Conservation (phyloP, 2,888 invertebrate genomes). For the Acleris emargana region DNA sequence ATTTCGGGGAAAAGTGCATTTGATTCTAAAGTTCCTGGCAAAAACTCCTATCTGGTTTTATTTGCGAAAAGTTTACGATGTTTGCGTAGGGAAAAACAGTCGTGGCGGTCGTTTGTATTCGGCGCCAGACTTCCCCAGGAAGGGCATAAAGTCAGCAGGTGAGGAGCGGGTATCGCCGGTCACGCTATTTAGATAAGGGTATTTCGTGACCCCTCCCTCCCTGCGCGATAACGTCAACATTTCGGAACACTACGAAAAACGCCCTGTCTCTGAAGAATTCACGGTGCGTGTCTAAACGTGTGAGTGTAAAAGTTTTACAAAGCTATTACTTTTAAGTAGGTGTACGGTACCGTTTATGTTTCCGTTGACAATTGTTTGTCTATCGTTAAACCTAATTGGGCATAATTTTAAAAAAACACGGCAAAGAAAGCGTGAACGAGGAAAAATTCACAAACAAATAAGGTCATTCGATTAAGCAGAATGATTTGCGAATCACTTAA, state of each 20-base stretch:
- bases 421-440: constrained; percentile 50
- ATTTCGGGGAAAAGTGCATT: constrained; percentile 62
- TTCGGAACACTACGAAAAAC: constrained; percentile 31
- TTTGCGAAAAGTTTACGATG: constrained; percentile 64
- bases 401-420: constrained; percentile 24
- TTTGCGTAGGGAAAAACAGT: constrained; percentile 56
- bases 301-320: background rate
- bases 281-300: background rate
- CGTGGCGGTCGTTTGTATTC: constrained; percentile 69
- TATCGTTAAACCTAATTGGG: constrained; percentile 12
- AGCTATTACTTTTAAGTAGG: background rate
- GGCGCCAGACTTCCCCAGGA: constrained; percentile 67
- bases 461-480: constrained; percentile 78
- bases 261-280: constrained; percentile 4
- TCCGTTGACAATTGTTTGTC: background rate
- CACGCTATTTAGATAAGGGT: constrained; percentile 80
- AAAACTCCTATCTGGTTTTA: constrained; percentile 41
- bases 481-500: constrained; percentile 80
- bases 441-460: constrained; percentile 66
- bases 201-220: constrained; percentile 67
- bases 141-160: constrained; percentile 78
- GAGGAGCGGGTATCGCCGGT: constrained; percentile 75
- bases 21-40: constrained; percentile 41
- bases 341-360: background rate
- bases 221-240: constrained; percentile 55